These are phyloP conservation scores for Tortrix viridana DNA, from an alignment of 2,888 invertebrate genomes.

Conservation along the genomic window DNA sequence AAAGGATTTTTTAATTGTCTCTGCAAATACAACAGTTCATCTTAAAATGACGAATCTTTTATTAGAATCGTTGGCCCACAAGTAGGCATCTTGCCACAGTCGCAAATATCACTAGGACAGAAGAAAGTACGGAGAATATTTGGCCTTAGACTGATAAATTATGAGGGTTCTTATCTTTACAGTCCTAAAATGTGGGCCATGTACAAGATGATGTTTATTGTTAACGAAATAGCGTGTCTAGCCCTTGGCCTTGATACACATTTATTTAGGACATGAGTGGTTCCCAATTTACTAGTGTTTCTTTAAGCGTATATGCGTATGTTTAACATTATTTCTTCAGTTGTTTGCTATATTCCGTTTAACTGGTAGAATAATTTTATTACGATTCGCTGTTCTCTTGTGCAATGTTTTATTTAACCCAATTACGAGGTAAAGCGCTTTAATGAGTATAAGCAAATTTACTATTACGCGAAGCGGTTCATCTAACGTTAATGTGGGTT, in stretches of 20 bases:
- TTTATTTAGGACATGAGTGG: conserved; percentile 17
- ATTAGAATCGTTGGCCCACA: conserved; percentile 72
- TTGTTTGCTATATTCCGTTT: neutral
- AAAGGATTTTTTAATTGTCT: neutral
- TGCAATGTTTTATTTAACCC: conserved; percentile 24
- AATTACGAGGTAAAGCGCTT: conserved; percentile 22
- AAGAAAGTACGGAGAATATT: conserved; percentile 59
- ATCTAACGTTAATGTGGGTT: conserved; percentile 14
- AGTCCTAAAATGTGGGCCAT: conserved; percentile 30
- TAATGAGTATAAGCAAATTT: conserved; percentile 22
- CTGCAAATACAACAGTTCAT: conserved; percentile 65
- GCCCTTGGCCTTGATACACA: conserved; percentile 27
- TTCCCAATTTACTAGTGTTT: conserved; percentile 4
- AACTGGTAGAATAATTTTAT: conserved; percentile 6
- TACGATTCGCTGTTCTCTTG: conserved; percentile 16
- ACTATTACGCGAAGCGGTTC: conserved; percentile 3
- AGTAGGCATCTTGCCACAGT: conserved; percentile 51
- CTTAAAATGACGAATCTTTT: conserved; percentile 62
- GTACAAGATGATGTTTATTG: conserved; percentile 21
- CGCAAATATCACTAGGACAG: conserved; percentile 77
- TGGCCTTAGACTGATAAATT: conserved; percentile 33
- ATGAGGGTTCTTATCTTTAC: conserved; percentile 29
- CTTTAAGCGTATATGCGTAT: neutral
- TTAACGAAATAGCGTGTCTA: conserved; percentile 4
- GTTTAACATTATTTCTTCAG: too few species aligned